Percentiles rank a stretch among this genome's conserved stretches.
Conservation (phyloP, 37 sponge, comb jelly and placozoan species). For the Diacarnus erythraeanus region DNA sequence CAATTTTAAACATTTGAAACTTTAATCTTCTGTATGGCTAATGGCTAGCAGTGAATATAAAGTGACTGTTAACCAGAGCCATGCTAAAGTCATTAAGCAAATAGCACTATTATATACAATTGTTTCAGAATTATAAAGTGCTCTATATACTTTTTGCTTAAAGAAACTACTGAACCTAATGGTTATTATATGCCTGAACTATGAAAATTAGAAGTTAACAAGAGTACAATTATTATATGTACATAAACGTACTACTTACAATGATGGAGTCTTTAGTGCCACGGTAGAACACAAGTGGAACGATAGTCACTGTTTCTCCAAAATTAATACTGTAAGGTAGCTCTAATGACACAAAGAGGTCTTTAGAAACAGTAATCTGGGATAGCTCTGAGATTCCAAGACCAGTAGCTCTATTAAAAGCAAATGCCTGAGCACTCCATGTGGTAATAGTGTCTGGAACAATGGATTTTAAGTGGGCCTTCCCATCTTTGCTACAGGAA, state of each 20-base stretch:
- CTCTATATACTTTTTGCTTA: neutral
- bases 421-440: conserved; percentile 49
- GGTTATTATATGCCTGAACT: neutral
- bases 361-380: conserved; percentile 30
- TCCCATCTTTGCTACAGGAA: conserved; percentile 16
- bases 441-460: conserved; percentile 68
- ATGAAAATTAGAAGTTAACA: too few species aligned
- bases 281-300: conserved; percentile 48
- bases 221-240: neutral
- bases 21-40: too few species aligned
- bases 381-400: conserved; percentile 29
- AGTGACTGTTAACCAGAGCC: too few species aligned
- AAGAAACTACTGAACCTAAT: neutral
- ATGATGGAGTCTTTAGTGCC: neutral
- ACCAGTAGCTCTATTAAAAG: conserved; percentile 8
- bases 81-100: too few species aligned
- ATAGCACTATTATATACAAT: too few species aligned
- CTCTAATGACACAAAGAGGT: conserved; percentile 63
- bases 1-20: too few species aligned
- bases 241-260: too few species aligned
- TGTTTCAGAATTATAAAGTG: too few species aligned
- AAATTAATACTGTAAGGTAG: conserved; percentile 62
- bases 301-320: conserved; percentile 48
- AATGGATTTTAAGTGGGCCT: conserved; percentile 1
- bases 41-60: too few species aligned